Percentiles rank a stretch among this genome's conserved stretches.
Conservation (phyloP, 2,888 invertebrate genomes). For the Brachylomia viminalis region DNA sequence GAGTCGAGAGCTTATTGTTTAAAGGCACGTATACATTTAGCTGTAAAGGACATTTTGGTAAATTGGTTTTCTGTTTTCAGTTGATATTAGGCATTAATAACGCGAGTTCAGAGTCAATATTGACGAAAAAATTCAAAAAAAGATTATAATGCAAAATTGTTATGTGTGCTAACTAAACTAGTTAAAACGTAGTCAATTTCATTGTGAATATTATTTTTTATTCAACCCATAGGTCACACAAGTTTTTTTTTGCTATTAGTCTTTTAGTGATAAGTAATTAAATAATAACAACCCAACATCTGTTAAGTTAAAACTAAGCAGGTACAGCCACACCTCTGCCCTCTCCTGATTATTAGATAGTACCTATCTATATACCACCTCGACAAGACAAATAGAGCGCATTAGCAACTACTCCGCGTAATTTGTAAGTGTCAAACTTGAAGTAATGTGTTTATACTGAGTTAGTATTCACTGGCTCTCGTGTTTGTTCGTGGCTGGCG, state of each 20-base stretch:
- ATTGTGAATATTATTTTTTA: too few species aligned
- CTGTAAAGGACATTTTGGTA: neutral
- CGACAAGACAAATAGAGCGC: constrained; percentile 46
- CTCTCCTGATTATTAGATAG: constrained; percentile 20
- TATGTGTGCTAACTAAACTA: neutral
- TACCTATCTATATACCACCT: constrained; percentile 7
- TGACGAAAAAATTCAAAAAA: too few species aligned
- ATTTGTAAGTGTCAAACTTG: constrained; percentile 60
- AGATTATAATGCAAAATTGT: neutral
- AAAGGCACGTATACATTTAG: constrained; percentile 4
- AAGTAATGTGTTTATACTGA: constrained; percentile 54
- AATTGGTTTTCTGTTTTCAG: neutral
- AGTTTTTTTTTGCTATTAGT: neutral
- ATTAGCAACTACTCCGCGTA: constrained; percentile 47
- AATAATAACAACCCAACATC: neutral
- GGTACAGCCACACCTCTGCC: neutral
- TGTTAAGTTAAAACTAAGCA: neutral
- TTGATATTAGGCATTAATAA: constrained; percentile 12
- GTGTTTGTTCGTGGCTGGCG: constrained; percentile 19
- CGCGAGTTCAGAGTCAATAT: neutral
- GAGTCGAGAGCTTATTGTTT: constrained; percentile 16
- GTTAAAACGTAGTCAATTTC: neutral
- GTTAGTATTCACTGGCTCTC: constrained; percentile 30
- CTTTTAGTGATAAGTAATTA: neutral
- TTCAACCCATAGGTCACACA: neutral